These are phyloP conservation scores for Darevskia mixta DNA, from an alignment of 2,797 vertebrate genomes.

Conservation along the genomic window DNA sequence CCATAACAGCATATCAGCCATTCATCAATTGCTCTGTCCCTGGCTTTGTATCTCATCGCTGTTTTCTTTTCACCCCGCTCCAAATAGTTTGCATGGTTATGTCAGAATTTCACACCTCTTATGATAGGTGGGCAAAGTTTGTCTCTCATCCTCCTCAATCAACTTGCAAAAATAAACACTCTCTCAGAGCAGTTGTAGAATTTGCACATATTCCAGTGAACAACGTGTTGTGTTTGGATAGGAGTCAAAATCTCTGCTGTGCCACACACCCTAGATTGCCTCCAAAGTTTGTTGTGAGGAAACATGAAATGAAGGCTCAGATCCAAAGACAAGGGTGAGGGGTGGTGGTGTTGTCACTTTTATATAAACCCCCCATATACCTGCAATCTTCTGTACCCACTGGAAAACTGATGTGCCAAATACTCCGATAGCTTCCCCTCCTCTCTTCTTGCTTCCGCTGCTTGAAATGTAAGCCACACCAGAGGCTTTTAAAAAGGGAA, in stretches of 20 bases:
- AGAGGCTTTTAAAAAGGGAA: slow-evolving; percentile 8
- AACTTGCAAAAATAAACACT: background rate
- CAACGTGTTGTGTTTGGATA: background rate
- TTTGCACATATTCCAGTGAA: background rate
- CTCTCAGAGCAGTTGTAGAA: background rate
- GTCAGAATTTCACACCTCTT: background rate
- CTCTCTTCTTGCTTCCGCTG: background rate
- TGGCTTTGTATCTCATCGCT: background rate
- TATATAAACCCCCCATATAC: background rate
- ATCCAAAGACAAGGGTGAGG: background rate
- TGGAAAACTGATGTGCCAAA: background rate
- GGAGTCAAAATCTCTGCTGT: background rate
- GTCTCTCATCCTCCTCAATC: background rate
- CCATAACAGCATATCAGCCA: background rate
- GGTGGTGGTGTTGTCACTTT: background rate
- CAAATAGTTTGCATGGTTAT: background rate
- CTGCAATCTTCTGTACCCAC: background rate
- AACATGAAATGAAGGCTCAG: background rate
- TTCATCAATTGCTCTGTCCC: background rate
- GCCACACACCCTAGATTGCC: background rate
- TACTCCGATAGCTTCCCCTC: background rate
- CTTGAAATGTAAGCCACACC: background rate
- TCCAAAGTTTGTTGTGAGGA: background rate
- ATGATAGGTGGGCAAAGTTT: background rate
- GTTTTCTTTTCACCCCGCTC: background rate